These are phyloP conservation scores for Cybosia mesomella DNA, from an alignment of 2,888 invertebrate genomes.

Conservation along the genomic window DNA sequence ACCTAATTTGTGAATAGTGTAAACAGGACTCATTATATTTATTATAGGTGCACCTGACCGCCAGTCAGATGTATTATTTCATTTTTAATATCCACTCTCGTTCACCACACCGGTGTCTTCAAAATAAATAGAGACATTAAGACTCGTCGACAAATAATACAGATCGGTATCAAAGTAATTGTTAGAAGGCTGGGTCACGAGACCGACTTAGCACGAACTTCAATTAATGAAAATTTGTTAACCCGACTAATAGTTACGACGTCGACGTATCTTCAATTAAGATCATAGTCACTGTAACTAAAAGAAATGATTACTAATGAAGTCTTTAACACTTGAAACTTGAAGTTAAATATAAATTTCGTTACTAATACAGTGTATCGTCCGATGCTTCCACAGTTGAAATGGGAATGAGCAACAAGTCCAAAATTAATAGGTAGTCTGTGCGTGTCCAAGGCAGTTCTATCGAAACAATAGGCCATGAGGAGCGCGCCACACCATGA, in stretches of 20 bases:
- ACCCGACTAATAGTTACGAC: slow-evolving; percentile 58
- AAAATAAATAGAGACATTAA: slow-evolving; percentile 74
- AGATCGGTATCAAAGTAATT: slow-evolving; percentile 82
- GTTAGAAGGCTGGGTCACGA: slow-evolving; percentile 76
- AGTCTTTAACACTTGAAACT: slow-evolving; percentile 19
- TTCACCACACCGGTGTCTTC: slow-evolving; percentile 63
- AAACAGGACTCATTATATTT: slow-evolving; percentile 72
- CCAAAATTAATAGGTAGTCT: slow-evolving; percentile 73
- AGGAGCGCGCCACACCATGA: slow-evolving; percentile 63
- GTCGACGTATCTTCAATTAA: slow-evolving; percentile 55
- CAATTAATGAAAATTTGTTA: slow-evolving; percentile 77
- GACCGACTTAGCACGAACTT: slow-evolving; percentile 69
- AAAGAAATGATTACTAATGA: slow-evolving; percentile 9
- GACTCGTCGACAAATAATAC: slow-evolving; percentile 69
- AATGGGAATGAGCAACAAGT: slow-evolving; percentile 71
- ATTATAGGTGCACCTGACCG: background rate
- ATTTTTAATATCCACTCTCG: slow-evolving; percentile 52
- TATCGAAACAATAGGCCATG: slow-evolving; percentile 80
- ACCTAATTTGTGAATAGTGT: slow-evolving; percentile 71
- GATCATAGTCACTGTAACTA: slow-evolving; percentile 33
- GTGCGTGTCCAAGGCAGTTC: slow-evolving; percentile 78
- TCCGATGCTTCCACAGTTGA: slow-evolving; percentile 62
- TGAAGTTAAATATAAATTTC: slow-evolving; percentile 26
- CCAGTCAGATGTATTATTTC: slow-evolving; percentile 39
- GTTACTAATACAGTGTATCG: slow-evolving; percentile 45